Percentiles rank a stretch among this genome's conserved stretches.
phyloP scores from a whole-genome alignment of 1,140 invertebrate species.

The Drosophila repletoides region DNA sequence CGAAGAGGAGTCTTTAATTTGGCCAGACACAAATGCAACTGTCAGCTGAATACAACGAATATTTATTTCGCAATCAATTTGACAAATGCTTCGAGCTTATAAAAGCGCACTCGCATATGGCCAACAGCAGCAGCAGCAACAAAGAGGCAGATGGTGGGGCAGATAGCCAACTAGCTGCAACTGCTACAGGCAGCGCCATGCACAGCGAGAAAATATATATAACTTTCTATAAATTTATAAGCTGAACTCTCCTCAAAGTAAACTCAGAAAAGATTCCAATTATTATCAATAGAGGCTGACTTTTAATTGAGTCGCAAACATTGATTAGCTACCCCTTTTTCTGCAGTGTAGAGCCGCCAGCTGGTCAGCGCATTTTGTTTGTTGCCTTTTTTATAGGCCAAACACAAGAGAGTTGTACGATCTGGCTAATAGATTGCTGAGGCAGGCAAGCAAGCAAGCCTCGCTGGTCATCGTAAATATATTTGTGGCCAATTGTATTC shows the following conservation, averaged over 20 bases:
- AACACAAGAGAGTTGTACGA: slow-evolving; percentile 4
- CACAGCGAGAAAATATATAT: too few relatives aligned
- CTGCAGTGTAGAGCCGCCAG: not conserved
- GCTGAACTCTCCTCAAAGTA: too few relatives aligned
- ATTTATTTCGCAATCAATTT: slow-evolving; percentile 78
- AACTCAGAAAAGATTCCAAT: too few relatives aligned
- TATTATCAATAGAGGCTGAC: too few relatives aligned
- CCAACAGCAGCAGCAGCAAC: slow-evolving; percentile 16
- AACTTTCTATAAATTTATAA: too few relatives aligned
- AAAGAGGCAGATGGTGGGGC: slow-evolving; percentile 12
- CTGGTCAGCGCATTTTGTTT: slow-evolving; percentile 3
- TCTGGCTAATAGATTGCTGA: slow-evolving; percentile 27
- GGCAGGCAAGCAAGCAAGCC: slow-evolving; percentile 30
- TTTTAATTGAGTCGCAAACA: too few relatives aligned
- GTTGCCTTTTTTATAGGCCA: slow-evolving; percentile 15
- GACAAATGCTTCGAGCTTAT: slow-evolving; percentile 67
- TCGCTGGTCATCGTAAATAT: slow-evolving; percentile 48
- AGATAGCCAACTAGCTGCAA: slow-evolving; percentile 25
- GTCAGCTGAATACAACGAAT: slow-evolving; percentile 52
- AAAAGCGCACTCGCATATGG: slow-evolving; percentile 12
- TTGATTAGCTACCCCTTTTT: too few relatives aligned
- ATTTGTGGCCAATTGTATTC: slow-evolving; percentile 53
- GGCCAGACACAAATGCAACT: slow-evolving; percentile 34
- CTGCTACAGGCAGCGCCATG: not conserved
- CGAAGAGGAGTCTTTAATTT: slow-evolving; percentile 16